These are phyloP conservation scores for Penaeus monodon DNA, from an alignment of 2,888 invertebrate genomes.

Conservation along the genomic window DNA sequence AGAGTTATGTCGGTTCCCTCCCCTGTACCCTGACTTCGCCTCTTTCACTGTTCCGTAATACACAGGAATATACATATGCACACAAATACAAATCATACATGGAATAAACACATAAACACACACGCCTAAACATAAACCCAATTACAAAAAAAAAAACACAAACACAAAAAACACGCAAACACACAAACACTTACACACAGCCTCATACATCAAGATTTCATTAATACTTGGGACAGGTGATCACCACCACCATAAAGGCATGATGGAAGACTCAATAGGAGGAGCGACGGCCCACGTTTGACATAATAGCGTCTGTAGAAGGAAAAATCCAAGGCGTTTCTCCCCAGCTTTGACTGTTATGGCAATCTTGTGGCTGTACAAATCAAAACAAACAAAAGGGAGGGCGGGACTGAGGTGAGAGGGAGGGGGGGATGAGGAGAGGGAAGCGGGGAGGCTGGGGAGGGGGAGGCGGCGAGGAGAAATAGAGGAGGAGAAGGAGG, in stretches of 20 bases:
- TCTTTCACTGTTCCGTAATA: background rate
- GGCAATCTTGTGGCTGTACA: constrained; percentile 39
- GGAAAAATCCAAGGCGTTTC: constrained; percentile 28
- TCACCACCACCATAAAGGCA: constrained; percentile 27
- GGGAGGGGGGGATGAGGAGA: too few relatives aligned
- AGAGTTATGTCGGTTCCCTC: too few relatives aligned
- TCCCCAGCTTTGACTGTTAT: constrained; percentile 41
- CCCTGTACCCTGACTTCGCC: too few relatives aligned
- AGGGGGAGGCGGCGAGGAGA: too few relatives aligned
- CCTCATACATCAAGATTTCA: constrained; percentile 20
- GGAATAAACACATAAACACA: background rate
- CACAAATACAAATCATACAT: background rate
- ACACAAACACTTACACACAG: background rate
- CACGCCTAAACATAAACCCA: too few relatives aligned
- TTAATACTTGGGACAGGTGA: constrained; percentile 32
- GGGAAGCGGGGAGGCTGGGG: too few relatives aligned
- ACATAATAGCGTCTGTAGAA: constrained; percentile 42
- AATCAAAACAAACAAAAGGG: constrained; percentile 51
- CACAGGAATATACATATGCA: background rate
- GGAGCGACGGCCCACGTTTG: constrained; percentile 32
- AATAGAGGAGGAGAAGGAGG: too few relatives aligned
- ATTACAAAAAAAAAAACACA: background rate
- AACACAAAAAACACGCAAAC: background rate
- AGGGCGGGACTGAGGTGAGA: background rate
- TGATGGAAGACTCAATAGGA: constrained; percentile 25